Base-by-base conservation (phyloP, 2,888 invertebrate genomes). In the Parascotia fuliginaria region DNA sequence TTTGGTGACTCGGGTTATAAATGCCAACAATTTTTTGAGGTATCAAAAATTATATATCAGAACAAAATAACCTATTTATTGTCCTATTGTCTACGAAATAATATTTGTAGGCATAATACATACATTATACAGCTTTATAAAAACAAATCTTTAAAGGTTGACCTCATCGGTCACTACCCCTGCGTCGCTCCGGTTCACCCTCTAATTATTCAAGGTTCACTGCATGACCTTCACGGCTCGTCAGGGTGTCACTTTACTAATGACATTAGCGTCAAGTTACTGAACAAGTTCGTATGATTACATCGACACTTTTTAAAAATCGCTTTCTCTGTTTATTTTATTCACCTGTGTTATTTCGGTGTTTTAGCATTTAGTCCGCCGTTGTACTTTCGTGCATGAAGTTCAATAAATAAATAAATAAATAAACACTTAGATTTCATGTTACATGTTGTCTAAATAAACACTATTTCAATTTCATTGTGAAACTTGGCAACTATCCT, bases 201-300 rank as follows among this genome's bases (percentile, higher is more conserved):
- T 56, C 38, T 63, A 42, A 62, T 58, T 62, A 46, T 69, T 61
- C 65, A 65, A 77, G 76, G 87, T 81, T 85, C 83, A 80, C 74
- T 57, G 71, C 53, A 66, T 81, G 88, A 75, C 88, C 88, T 87
- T 85, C 80, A 76, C 60, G 39, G 52, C 61, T 65, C 64, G 65
- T 60, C 64, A 65, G 64, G 65, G 79, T 78, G 73, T 79, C 73
- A 73, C 55, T 63, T 80, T 77, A 77, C 78, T 77, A 77, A 81
- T 79, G 65, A 61, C 61, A 73, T 79, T 77, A 78, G 70, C 65
- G 62, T 73, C 67, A 57, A 58, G 57, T 73, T 77, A 71, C 71
- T 58, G 53, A 42, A 48, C 32, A 55, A 43, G 43, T 52, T 46
- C 22, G 42, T 47, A 46, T 24, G 28, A 36, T 44, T 54, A 39